Base-by-base conservation (phyloP, 2,113 vertebrate genomes). In the Cynoglossus semilaevis region DNA sequence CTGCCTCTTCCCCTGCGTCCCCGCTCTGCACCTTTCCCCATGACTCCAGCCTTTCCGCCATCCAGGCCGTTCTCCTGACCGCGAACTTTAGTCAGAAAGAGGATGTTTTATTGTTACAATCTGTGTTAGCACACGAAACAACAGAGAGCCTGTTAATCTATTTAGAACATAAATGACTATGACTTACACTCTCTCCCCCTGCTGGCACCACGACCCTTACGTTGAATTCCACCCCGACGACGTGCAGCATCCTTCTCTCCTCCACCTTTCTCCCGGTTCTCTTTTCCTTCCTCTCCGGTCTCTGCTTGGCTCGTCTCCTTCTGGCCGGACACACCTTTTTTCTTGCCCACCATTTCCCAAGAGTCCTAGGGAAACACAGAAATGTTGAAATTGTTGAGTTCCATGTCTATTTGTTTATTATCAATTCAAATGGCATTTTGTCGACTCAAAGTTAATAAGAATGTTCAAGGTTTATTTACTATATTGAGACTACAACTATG, bases 331-430 rank as follows among this genome's bases (percentile, higher is more conserved):
- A 99, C 91, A 1, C 94, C 91, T 67, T 99, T 99, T 88, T 99
- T 99, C 90, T 97, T 98, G 37, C 96, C 96, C 2, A 99, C 96
- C 96, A 99, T 99, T 58, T 99, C 96, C 96, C 96, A 98, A 55
- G 96, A 98, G 76, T 99, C 95, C 96, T 98, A 70, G 15, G 17
- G 17, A 60, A 67, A 8, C 45, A 59, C 51, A 1, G 11, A 35
- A 76, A n/a, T n/a, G n/a, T n/a, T n/a, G n/a, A n/a, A n/a, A n/a
- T n/a, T n/a, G n/a, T n/a, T n/a, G n/a, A n/a, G n/a, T n/a, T n/a
- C n/a, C n/a, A n/a, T n/a, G n/a, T n/a, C n/a, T n/a, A n/a, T n/a
- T n/a, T n/a, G n/a, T n/a, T n/a, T n/a, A n/a, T n/a, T n/a, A n/a
- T n/a, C n/a, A n/a, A n/a, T n/a, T n/a, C n/a, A n/a, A n/a, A n/a